Evolutionary conservation across 2,888 invertebrate species (phyloP).

Genomic region (Apotomis capreana): DNA sequence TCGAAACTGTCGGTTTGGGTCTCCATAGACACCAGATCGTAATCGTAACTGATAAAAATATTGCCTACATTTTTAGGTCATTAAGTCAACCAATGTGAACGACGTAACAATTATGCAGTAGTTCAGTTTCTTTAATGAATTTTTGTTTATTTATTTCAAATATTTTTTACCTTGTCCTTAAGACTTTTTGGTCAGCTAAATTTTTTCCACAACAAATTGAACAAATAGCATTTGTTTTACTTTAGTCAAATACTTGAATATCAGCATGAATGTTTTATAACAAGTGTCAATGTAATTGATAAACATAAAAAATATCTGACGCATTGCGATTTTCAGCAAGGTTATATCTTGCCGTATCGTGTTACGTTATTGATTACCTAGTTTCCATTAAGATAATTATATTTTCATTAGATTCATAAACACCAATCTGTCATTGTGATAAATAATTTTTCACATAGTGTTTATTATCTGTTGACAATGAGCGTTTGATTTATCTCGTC

Average conservation of each 20-base stretch:
- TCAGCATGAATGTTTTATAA: background rate
- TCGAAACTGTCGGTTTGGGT: constrained; percentile 39
- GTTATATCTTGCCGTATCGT: background rate
- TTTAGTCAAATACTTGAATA: too few relatives aligned
- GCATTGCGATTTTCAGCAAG: background rate
- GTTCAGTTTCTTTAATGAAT: too few relatives aligned
- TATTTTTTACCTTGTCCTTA: too few relatives aligned
- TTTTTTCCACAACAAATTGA: too few relatives aligned
- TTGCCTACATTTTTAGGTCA: too few relatives aligned
- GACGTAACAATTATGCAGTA: too few relatives aligned
- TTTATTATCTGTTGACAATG: constrained; percentile 19
- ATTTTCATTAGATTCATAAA: background rate
- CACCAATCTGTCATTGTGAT: constrained; percentile 4
- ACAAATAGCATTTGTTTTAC: too few relatives aligned
- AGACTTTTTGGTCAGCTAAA: too few relatives aligned
- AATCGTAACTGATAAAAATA: background rate
- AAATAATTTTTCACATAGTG: constrained; percentile 12
- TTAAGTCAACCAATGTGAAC: too few relatives aligned
- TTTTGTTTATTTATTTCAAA: too few relatives aligned
- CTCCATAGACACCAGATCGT: background rate
- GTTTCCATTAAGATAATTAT: background rate
- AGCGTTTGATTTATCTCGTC: constrained; percentile 14
- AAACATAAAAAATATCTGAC: background rate
- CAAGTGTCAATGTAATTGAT: background rate
- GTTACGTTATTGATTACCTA: background rate